Percentiles rank a stretch among this genome's conserved stretches.
Evolutionary conservation across 1,140 invertebrate species (phyloP).

Genomic region (Heliconius nattereri): DNA sequence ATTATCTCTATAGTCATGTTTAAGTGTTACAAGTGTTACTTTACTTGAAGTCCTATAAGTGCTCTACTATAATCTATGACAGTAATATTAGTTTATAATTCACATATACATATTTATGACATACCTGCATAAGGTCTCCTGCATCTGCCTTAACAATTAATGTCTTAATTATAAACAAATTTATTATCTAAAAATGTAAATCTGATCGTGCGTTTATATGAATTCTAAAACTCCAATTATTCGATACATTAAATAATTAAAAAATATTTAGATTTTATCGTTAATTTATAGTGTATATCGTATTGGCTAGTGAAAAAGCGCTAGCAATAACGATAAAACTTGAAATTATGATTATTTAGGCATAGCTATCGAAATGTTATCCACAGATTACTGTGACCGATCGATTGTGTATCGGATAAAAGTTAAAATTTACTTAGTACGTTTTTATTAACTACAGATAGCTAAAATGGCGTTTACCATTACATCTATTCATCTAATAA

Average conservation of each 20-base stretch:
- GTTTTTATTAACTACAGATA: conserved; percentile 61
- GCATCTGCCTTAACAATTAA: conserved; percentile 25
- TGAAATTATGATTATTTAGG: not conserved
- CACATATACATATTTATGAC: conserved; percentile 14
- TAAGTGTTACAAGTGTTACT: conserved; percentile 7
- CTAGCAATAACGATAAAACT: not conserved
- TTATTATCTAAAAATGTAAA: conserved; percentile 21
- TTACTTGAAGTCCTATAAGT: conserved; percentile 8
- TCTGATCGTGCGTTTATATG: conserved; percentile 41
- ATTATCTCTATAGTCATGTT: conserved; percentile 9
- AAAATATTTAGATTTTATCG: not conserved
- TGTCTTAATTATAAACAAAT: conserved; percentile 17
- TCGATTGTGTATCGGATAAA: conserved; percentile 11
- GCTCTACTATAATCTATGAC: not conserved
- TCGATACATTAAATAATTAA: not conserved
- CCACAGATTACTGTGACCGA: not conserved
- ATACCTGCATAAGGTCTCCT: conserved; percentile 24
- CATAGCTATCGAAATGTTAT: not conserved
- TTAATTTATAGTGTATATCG: not conserved
- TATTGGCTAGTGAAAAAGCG: conserved; percentile 11
- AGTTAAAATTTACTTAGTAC: conserved; percentile 46
- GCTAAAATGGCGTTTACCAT: conserved; percentile 65
- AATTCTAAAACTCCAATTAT: conserved; percentile 44
- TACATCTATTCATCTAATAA: conserved; percentile 77
- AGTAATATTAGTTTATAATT: conserved; percentile 14